A percentile compares a stretch with the other conserved stretches of the same genome.
Conservation (phyloP, 2,888 invertebrate genomes). For the Peribatodes rhomboidaria region DNA sequence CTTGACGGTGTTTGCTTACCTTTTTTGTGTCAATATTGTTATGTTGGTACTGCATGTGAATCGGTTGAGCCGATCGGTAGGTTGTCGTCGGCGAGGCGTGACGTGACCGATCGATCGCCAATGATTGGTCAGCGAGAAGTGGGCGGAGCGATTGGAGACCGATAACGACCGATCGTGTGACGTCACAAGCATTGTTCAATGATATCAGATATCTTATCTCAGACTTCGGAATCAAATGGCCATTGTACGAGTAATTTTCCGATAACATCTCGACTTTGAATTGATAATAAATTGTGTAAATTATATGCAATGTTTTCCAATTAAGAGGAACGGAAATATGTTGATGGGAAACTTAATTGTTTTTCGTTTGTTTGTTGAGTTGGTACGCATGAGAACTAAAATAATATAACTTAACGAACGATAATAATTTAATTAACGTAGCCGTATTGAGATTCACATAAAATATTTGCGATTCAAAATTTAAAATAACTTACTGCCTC, state of each 20-base stretch:
- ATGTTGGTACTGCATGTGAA: conserved; percentile 4
- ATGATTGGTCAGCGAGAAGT: conserved; percentile 74
- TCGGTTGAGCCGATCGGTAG: conserved; percentile 17
- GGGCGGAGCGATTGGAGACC: conserved; percentile 71
- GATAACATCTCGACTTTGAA: conserved; percentile 33
- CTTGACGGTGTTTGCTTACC: conserved; percentile 76
- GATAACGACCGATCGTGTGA: conserved; percentile 65
- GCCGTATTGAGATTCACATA: too few relatives aligned
- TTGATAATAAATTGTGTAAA: conserved; percentile 37
- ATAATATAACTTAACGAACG: background rate
- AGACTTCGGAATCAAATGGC: conserved; percentile 23
- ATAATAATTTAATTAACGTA: too few relatives aligned
- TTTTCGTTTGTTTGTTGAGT: conserved; percentile 17
- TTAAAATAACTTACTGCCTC: too few relatives aligned
- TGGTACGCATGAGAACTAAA: conserved; percentile 10
- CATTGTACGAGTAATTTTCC: conserved; percentile 38
- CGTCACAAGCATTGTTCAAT: conserved; percentile 51
- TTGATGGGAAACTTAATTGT: conserved; percentile 27
- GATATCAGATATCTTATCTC: conserved; percentile 19
- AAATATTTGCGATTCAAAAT: too few relatives aligned
- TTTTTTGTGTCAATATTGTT: conserved; percentile 36
- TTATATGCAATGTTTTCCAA: conserved; percentile 38
- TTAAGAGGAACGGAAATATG: conserved; percentile 29
- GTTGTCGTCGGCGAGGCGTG: conserved; percentile 48
- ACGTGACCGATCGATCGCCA: conserved; percentile 74